Evolutionary conservation across 2,888 invertebrate species (phyloP), one percentile per base, ranked within the genome.

Genomic region (Agonopterix arenella): DNA sequence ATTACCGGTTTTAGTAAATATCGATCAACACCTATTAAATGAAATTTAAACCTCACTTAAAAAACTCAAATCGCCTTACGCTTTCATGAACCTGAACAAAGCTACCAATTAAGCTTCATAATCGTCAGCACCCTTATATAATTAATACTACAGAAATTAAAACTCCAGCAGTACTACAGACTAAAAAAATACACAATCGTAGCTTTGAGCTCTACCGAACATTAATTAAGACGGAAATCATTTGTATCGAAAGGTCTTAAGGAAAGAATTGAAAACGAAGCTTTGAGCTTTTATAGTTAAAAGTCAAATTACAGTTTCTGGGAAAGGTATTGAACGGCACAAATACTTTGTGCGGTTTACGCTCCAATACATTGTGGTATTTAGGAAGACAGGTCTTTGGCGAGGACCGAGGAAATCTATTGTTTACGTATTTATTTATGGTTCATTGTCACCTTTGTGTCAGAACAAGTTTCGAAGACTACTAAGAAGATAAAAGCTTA

Each of bases 101-200:
- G 76, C 74, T 72, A 28, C 71, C 78, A 80, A 83, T 81, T 83
- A 81, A 76, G 74, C 70, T 68, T 71, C 70, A 79, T 80, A 79
- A 83, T 78, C 74, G 70, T 69, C 66, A 66, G 74, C 76, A 75
- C 75, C 74, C 75, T 80, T 76, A 76, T 76, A 77, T 75, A 80
- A 83, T 80, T 78, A 84, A 81, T 78, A 80, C 75, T 74, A 77
- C 76, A 80, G 75, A 79, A 82, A 83, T 82, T 77, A 78, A 82
- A 81, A 74, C 73, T 74, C 72, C 64, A 64, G 70, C 73, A 76
- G 78, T 78, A 73, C 72, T 64, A 68, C 63, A 64, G 43, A 11
- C 67, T 70, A 67, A 60, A 76, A 79, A 81, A 81, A 79, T 68
- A 79, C 62, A 83, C 76, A 85, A 81, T 76, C 73, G 71, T 63